phyloP scores from a whole-genome alignment of 1,140 invertebrate genomes.

The Procambarus clarkii region DNA sequence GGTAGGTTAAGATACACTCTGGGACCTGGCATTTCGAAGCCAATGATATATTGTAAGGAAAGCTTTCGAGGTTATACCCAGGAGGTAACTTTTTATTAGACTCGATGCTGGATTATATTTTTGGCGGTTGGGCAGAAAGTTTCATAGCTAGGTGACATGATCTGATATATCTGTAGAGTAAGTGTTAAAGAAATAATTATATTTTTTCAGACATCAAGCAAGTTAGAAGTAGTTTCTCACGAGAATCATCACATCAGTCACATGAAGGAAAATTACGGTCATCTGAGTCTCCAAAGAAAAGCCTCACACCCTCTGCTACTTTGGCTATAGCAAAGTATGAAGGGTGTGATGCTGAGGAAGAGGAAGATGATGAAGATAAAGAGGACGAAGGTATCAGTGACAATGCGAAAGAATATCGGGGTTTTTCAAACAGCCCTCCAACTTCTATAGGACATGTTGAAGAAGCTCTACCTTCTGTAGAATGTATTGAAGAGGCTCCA shows the following conservation, averaged over 20 bases:
- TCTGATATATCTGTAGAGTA: no score
- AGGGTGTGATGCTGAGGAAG: conserved; percentile 5
- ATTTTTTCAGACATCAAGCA: not conserved
- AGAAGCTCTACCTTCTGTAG: no score
- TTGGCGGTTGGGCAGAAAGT: no score
- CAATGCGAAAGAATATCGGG: not conserved
- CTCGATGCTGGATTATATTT: no score
- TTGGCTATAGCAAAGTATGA: not conserved
- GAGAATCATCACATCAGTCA: conserved; percentile 54
- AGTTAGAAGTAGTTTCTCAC: conserved; percentile 32
- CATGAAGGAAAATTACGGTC: conserved; percentile 24
- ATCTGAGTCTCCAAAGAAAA: conserved; percentile 57
- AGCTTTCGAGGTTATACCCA: no score
- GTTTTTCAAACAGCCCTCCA: not conserved
- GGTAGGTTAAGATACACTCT: no score
- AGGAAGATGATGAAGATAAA: not conserved
- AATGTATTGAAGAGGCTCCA: no score
- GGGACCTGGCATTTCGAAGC: no score
- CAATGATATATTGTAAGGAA: no score
- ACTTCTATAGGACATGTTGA: not conserved
- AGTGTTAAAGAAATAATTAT: no score
- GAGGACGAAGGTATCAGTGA: not conserved
- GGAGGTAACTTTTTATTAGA: no score
- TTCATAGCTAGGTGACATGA: no score
- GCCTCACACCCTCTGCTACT: not conserved